Evolutionary conservation across 2,797 vertebrate species (phyloP).

Genomic region (Mus minutoides): DNA sequence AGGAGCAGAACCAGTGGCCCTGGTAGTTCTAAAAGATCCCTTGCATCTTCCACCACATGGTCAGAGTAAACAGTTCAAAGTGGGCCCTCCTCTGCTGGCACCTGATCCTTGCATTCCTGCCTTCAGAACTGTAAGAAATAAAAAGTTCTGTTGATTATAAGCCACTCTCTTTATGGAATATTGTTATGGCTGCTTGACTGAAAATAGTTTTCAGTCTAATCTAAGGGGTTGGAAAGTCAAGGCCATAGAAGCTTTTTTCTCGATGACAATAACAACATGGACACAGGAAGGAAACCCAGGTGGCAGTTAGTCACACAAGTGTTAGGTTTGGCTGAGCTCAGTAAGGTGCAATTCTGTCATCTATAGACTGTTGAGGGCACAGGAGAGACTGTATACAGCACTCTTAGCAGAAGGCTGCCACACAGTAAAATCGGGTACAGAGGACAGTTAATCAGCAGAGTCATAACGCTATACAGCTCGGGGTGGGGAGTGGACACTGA

Average conservation of each 20-base stretch:
- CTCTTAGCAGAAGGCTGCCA: neutral
- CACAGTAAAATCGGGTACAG: neutral
- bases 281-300: neutral
- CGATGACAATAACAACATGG: fast-evolving
- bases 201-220: neutral
- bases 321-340: neutral
- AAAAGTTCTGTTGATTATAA: neutral
- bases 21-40: neutral
- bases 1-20: neutral
- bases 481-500: neutral
- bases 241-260: neutral
- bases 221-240: neutral
- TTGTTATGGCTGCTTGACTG: neutral
- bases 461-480: neutral
- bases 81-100: neutral
- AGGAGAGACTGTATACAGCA: neutral
- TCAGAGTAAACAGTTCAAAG: neutral
- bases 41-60: neutral
- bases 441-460: neutral
- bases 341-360: neutral
- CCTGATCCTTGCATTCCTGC: neutral
- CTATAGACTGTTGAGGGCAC: neutral
- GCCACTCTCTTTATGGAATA: neutral
- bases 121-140: neutral
- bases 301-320: too few relatives aligned